Evolutionary conservation across 2,888 invertebrate genomes (phyloP).

Genomic region (Campoletis raptor): DNA sequence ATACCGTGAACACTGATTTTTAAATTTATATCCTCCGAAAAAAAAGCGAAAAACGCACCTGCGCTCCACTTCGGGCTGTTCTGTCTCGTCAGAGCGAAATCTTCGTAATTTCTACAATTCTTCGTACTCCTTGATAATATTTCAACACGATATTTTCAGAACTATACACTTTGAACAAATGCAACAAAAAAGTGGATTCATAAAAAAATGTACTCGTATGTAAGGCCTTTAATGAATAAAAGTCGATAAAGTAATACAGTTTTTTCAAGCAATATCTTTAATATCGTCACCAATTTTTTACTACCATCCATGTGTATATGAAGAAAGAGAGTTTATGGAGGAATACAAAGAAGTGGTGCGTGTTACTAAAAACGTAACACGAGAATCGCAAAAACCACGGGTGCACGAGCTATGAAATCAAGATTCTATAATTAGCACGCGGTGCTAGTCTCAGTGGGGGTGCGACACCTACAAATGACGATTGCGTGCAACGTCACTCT

Average conservation of each 20-base stretch:
- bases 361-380: conserved; percentile 28
- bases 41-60: no score
- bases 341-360: conserved; percentile 25
- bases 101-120: background rate
- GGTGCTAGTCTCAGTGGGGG: conserved; percentile 19
- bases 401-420: conserved; percentile 49
- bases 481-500: conserved; percentile 58
- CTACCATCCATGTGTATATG: background rate
- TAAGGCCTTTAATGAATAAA: background rate
- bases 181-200: no score
- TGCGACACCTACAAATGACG: conserved; percentile 66
- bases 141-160: no score
- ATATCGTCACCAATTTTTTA: background rate
- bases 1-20: no score
- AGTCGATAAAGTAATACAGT: background rate
- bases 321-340: background rate
- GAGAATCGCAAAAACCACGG: conserved; percentile 27
- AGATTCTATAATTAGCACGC: conserved; percentile 63
- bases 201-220: background rate
- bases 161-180: no score
- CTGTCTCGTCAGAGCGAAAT: background rate
- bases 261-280: background rate
- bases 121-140: background rate
- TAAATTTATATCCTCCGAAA: no score
- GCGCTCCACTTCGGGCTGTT: background rate